Evolutionary conservation across 2,797 vertebrate genomes (phyloP).

Genomic region (Decapterus maruadsi): DNA sequence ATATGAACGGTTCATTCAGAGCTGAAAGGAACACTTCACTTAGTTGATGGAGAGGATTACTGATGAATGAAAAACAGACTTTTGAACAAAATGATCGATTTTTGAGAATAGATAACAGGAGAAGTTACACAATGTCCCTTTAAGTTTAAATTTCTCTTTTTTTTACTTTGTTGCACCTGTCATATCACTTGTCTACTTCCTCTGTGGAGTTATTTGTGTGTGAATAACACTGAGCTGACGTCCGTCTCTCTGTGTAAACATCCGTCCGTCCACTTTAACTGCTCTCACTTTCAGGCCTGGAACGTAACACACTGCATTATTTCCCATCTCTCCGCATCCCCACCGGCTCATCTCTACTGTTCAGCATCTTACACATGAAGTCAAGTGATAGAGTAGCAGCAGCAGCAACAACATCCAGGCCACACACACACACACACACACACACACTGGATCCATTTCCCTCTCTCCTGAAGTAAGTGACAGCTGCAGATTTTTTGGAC

Average conservation of each 20-base stretch:
- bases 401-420: too few relatives aligned
- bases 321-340: constrained; percentile 36
- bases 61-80: too few relatives aligned
- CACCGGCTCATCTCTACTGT: constrained; percentile 34
- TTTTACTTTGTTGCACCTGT: too few relatives aligned
- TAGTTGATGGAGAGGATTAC: too few relatives aligned
- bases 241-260: background rate
- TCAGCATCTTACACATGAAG: constrained; percentile 30
- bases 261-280: constrained; percentile 13
- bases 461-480: constrained; percentile 69
- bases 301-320: constrained; percentile 23
- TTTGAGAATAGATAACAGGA: too few relatives aligned
- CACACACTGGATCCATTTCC: constrained; percentile 34
- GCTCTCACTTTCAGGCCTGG: constrained; percentile 25
- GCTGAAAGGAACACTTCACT: too few relatives aligned
- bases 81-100: too few relatives aligned
- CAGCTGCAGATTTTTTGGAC: constrained; percentile 74
- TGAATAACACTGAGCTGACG: background rate
- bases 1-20: too few relatives aligned
- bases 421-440: constrained; percentile 1
- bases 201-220: background rate
- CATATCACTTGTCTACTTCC: too few relatives aligned
- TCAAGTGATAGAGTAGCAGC: constrained; percentile 24
- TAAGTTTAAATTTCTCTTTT: too few relatives aligned
- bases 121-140: too few relatives aligned